These are phyloP conservation scores for Pocillopora damicornis DNA, from an alignment of 64 coral and sea anemone species.

Conservation along the genomic window DNA sequence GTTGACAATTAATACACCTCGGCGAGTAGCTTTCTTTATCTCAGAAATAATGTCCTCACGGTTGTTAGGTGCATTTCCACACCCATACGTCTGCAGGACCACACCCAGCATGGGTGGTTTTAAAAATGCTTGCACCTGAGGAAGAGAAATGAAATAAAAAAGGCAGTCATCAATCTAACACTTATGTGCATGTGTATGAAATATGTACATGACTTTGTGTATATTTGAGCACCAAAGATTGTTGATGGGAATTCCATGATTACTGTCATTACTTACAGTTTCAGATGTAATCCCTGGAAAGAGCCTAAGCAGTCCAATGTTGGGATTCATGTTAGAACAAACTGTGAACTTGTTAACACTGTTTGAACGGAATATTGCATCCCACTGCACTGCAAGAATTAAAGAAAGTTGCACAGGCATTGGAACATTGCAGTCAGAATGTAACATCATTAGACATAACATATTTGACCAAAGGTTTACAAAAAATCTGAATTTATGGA, in stretches of 20 bases:
- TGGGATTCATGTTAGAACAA: slow-evolving; percentile 90
- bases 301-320: slow-evolving; percentile 85
- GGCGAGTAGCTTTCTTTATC: slow-evolving; percentile 68
- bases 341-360: slow-evolving; percentile 61
- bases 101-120: slow-evolving; percentile 84
- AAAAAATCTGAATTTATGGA: too few species aligned
- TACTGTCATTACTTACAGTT: slow-evolving; percentile 45
- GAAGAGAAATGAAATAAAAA: not conserved
- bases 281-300: slow-evolving; percentile 92
- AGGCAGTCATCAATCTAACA: not conserved
- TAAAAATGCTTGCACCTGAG: slow-evolving; percentile 75
- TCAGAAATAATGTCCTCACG: slow-evolving; percentile 78
- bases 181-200: too few species aligned
- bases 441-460: too few species aligned
- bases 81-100: slow-evolving; percentile 90
- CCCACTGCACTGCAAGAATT: slow-evolving; percentile 79
- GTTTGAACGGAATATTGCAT: slow-evolving; percentile 94
- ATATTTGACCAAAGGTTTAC: too few species aligned
- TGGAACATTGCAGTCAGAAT: too few species aligned
- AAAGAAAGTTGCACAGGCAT: too few species aligned
- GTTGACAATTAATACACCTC: slow-evolving; percentile 81
- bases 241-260: too few species aligned
- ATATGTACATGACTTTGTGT: too few species aligned
- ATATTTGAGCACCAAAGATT: too few species aligned
- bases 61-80: slow-evolving; percentile 90